These are phyloP conservation scores for Psittacara wagleri DNA, from an alignment of 2,113 vertebrate species.

Conservation along the genomic window DNA sequence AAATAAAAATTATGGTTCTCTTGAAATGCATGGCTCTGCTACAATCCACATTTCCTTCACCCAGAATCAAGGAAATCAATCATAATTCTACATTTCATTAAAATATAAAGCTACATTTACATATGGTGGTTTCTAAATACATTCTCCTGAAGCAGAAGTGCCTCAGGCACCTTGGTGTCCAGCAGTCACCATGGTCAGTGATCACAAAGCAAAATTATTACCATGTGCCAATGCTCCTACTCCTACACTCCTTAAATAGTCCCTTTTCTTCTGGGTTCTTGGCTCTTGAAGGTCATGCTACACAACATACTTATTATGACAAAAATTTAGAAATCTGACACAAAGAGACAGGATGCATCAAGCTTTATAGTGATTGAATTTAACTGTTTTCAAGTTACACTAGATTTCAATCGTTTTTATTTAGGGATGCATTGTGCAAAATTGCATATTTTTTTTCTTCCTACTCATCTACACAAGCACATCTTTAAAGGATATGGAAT, in stretches of 20 bases:
- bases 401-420: background rate
- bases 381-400: background rate
- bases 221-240: background rate
- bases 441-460: background rate
- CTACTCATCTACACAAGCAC: background rate
- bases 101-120: background rate
- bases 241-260: background rate
- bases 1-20: accelerated
- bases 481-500: background rate
- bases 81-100: background rate
- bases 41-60: background rate
- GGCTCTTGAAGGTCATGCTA: background rate
- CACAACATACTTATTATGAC: background rate
- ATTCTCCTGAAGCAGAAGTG: background rate
- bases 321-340: background rate
- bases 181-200: accelerated
- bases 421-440: background rate
- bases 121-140: background rate
- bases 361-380: background rate
- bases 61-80: background rate
- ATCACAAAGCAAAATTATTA: background rate
- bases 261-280: background rate
- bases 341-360: background rate
- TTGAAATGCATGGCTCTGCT: background rate
- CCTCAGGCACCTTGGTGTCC: background rate